Evolutionary conservation across 2,113 vertebrate species (phyloP), one percentile per base, ranked within the genome.

Genomic region (Pachypanchax playfairii): DNA sequence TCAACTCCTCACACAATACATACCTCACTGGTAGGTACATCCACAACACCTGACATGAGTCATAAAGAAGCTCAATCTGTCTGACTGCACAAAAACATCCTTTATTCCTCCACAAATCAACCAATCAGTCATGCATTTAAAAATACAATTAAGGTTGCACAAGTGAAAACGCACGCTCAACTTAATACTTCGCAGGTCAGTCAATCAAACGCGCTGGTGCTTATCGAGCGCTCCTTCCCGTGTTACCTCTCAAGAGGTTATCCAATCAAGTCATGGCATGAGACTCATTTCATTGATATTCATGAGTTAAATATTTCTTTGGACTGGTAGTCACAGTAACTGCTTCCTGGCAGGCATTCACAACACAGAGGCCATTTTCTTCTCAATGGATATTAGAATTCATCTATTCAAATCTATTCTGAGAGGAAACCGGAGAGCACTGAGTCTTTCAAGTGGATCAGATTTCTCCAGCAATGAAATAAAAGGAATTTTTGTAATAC

Each of bases 1-100:
- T 98, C 87, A 99, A 98, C 88, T 99, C 97, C 64, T 99, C 97
- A 6, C 97, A 98, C 88, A 98, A 91, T 79, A 92, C 91, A 20
- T 92, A 92, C 86, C 90, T 92, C 83, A 92, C 88, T 85, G 91
- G 91, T 92, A 74, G 15, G 18, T 25, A n/a, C 38, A 22, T 4
- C 3, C 28, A 36, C 4, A 26, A 58, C 42, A 33, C 6, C 13
- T 49, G 17, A 7, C 15, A 43, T 10, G n/a, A n/a, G 35, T 47
- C 4, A 20, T 18, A 28, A 6, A 21, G 41, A 21, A 35, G 21
- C 43, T 39, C 24, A 48, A 0, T 42, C 6, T 39, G 9, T 46
- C 51, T 24, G 52, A 61, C 29, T 70, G 28, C 65, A 41, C 50
- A 28, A 8, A 20, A 5, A 3, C 41, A 29, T 73, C 47, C 13